These are phyloP conservation scores for Dryomyza anilis DNA, from an alignment of 2,888 invertebrate genomes.

Conservation along the genomic window DNA sequence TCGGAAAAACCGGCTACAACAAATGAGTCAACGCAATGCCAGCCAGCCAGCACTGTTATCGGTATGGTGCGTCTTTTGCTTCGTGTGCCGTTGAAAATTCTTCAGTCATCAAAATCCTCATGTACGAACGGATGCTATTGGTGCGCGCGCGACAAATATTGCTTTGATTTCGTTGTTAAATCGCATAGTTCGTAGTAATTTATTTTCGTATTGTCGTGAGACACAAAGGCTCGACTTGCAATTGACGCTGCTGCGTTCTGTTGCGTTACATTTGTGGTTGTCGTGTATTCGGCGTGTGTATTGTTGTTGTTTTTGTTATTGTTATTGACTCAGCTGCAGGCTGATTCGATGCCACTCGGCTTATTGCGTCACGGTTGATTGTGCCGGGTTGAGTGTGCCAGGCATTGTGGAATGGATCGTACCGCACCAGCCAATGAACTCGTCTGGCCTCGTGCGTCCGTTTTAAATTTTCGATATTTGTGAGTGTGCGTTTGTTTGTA, in stretches of 20 bases:
- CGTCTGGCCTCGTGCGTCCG: neutral
- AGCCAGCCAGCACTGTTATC: too few relatives aligned
- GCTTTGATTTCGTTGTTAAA: neutral
- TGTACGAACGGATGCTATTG: neutral
- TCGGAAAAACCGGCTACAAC: too few relatives aligned
- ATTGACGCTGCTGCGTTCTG: neutral
- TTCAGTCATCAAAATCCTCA: constrained; percentile 12
- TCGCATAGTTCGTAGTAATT: too few relatives aligned
- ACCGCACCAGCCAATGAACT: neutral
- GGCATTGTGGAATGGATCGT: neutral
- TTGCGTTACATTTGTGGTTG: neutral
- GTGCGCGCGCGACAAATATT: neutral
- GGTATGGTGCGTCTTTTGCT: neutral
- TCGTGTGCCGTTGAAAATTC: neutral
- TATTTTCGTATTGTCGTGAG: too few relatives aligned
- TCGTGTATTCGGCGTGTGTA: neutral
- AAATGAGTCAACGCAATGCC: too few relatives aligned
- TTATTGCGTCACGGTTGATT: neutral
- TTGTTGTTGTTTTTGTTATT: constrained; percentile 1
- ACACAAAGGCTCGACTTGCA: too few relatives aligned
- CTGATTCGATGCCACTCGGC: neutral
- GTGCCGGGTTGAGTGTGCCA: neutral
- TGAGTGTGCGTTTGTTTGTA: too few relatives aligned
- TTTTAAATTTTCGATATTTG: neutral
- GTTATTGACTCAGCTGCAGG: neutral